Percentiles rank a stretch among this genome's conserved stretches.
These are phyloP conservation scores for Plutomurus gul DNA, from an alignment of 1,140 invertebrate species.

Conservation along the genomic window DNA sequence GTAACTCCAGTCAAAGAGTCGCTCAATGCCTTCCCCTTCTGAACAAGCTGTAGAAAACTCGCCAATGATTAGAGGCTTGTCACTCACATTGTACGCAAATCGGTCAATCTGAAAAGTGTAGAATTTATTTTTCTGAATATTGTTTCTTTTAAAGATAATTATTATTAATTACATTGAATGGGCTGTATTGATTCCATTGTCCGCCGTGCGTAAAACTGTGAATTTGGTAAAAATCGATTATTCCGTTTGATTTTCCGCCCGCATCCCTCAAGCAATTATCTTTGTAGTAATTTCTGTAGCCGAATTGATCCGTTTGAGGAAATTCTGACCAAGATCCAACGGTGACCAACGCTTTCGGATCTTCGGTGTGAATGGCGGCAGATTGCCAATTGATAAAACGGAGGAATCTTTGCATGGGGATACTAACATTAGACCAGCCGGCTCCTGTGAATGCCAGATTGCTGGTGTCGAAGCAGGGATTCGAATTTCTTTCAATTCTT, in stretches of 20 bases:
- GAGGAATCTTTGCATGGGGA: slow-evolving; percentile 49
- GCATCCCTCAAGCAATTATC: slow-evolving; percentile 56
- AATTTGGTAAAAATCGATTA: slow-evolving; percentile 57
- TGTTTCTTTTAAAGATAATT: no score
- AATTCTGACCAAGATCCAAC: slow-evolving; percentile 57
- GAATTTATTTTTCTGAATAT: background rate
- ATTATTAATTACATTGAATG: slow-evolving; percentile 58
- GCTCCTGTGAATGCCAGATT: slow-evolving; percentile 55
- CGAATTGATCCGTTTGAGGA: slow-evolving; percentile 57
- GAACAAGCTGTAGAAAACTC: slow-evolving; percentile 57
- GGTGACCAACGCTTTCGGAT: slow-evolving; percentile 58
- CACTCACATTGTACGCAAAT: slow-evolving; percentile 54
- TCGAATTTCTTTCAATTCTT: slow-evolving; percentile 51
- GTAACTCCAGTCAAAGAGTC: slow-evolving; percentile 57
- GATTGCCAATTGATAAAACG: slow-evolving; percentile 59
- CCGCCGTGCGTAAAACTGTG: slow-evolving; percentile 57
- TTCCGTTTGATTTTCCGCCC: slow-evolving; percentile 54
- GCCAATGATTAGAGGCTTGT: slow-evolving; percentile 59
- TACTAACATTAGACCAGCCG: slow-evolving; percentile 55
- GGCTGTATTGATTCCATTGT: slow-evolving; percentile 55
- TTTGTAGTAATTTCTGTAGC: slow-evolving; percentile 58
- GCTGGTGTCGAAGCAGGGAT: slow-evolving; percentile 58
- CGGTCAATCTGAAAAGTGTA: slow-evolving; percentile 53
- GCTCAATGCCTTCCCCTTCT: slow-evolving; percentile 53
- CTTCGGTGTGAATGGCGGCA: slow-evolving; percentile 56